A percentile compares a stretch with the other conserved stretches of the same genome.
Evolutionary conservation across 2,113 vertebrate genomes (phyloP).

Genomic region (Gorsachius goisagi): DNA sequence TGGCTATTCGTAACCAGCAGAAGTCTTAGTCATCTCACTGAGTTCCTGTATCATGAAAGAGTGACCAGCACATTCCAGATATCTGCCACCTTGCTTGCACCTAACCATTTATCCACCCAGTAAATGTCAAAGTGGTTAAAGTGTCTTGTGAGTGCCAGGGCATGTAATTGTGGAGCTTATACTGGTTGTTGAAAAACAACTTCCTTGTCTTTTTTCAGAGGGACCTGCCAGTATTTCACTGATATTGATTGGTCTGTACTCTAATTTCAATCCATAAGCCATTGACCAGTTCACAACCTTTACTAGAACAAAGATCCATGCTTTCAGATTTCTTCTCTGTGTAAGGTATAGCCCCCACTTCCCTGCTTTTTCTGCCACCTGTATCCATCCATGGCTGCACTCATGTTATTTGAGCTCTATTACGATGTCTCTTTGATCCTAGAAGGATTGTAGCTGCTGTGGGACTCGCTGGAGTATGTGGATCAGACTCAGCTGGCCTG

Average conservation of each 20-base stretch:
- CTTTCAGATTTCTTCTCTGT: neutral
- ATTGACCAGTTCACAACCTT: neutral
- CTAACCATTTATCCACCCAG: neutral
- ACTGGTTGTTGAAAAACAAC: neutral
- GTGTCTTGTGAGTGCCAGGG: neutral
- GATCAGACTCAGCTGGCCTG: neutral
- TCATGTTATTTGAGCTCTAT: neutral
- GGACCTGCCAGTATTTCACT: neutral
- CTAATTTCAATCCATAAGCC: neutral
- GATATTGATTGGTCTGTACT: neutral
- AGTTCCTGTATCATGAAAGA: neutral
- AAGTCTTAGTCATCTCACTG: neutral
- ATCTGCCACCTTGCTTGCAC: neutral
- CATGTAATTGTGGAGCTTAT: neutral
- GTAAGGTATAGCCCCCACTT: neutral
- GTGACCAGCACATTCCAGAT: neutral
- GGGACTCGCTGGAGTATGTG: neutral
- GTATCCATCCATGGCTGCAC: neutral
- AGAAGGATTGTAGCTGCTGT: neutral
- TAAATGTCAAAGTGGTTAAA: neutral
- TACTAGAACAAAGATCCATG: neutral
- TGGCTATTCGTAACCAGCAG: neutral
- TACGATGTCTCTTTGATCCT: neutral
- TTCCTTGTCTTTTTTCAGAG: neutral
- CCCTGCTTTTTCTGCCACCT: neutral